Conservation (phyloP, 2,113 vertebrate genomes). For the Cranoglanis bouderius region DNA sequence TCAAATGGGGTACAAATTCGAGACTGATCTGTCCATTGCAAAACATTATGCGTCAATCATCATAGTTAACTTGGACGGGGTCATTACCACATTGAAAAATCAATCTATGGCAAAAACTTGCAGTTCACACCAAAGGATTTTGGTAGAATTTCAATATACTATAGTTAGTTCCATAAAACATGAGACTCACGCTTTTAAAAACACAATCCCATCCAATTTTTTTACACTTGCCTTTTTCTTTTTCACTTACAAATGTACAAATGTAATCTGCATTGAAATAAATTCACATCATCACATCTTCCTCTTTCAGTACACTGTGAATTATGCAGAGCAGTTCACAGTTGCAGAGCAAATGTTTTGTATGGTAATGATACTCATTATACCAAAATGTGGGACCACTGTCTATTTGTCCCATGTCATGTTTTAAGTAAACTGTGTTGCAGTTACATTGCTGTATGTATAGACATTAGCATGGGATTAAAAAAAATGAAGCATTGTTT, state of each 20-base stretch:
- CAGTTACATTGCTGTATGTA: not conserved
- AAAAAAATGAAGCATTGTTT: not conserved
- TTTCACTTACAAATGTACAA: not conserved
- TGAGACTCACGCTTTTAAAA: not conserved
- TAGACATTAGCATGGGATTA: no score
- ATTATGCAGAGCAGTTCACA: not conserved
- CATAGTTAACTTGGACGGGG: not conserved
- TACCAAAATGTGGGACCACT: not conserved
- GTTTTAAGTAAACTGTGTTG: not conserved
- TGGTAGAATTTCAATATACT: not conserved
- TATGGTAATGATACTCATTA: not conserved
- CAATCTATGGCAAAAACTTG: not conserved
- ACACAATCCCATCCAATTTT: not conserved
- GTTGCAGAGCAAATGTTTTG: not conserved
- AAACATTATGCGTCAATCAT: not conserved
- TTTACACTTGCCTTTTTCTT: not conserved
- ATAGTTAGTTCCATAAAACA: no score
- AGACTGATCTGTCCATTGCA: not conserved
- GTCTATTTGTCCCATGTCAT: not conserved
- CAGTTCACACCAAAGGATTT: not conserved
- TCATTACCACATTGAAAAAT: not conserved
- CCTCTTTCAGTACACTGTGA: not conserved
- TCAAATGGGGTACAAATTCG: not conserved
- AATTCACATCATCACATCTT: not conserved
- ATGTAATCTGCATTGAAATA: not conserved